Evolutionary conservation across 30 jellyfish, hydroid and myxozoan species (phyloP), one percentile per base, ranked within the genome.

Genomic region (Aurelia aurita complex sp. Pacific): DNA sequence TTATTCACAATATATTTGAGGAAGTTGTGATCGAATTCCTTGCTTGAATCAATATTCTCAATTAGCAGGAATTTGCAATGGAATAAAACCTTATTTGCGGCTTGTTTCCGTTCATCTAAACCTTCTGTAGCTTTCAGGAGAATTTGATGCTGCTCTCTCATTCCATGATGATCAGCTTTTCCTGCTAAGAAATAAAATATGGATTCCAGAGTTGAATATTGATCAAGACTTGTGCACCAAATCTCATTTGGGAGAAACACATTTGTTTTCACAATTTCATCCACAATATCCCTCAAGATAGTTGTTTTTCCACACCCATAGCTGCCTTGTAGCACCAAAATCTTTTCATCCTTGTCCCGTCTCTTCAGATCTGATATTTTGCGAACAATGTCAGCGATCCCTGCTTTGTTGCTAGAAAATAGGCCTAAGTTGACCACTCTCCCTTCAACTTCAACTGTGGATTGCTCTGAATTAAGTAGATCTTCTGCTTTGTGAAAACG

Each of bases 291-390:
- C n/a, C 52, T 42, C 46, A 79, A 71, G 14, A 79, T 11, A 34
- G 73, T 12, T 19, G 89, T 35, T 52, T 79, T 79, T 16, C 89
- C 89, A 79, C 69, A 64, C 1, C 89, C 89, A 65, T 79, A 79
- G 7, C 89, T 71, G 16, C 89, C 80, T 51, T 52, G 67, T 59
- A 79, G n/a, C 36, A 79, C 10, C 19, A 79, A 5, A 43, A 79
- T 19, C 35, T 79, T 77, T 18, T 57, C 68, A 42, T 57, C 43
- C 10, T 8, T 36, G n/a, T 63, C 79, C 57, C 57, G 2, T 46
- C 57, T 46, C 14, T 61, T 61, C 36, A 61, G 33, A 3, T n/a
- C 70, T 23, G 36, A n/a, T 61, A 61, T 61, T 23, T 61, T 23
- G 36, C 36, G 33, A 61, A 61, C 36, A 17, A 61, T 14, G 32